These are phyloP conservation scores for Notolabrus celidotus DNA, from an alignment of 2,797 vertebrate genomes.

Conservation along the genomic window DNA sequence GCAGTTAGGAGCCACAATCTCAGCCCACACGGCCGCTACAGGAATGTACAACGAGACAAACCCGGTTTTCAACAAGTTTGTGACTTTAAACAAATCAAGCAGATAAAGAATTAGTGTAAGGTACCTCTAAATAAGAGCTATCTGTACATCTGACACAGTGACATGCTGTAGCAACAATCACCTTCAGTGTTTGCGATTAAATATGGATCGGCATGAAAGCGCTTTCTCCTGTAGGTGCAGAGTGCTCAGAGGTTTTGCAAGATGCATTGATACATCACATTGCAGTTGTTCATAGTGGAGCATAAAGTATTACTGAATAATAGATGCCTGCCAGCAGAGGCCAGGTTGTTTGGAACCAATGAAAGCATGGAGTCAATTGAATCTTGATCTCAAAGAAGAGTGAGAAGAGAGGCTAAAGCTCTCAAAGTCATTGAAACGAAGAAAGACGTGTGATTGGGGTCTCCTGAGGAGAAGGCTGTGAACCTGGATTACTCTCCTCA, in stretches of 20 bases:
- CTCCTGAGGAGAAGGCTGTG: background rate
- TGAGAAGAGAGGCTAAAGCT: background rate
- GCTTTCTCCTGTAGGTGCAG: conserved; percentile 10
- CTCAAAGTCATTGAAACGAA: conserved; percentile 5
- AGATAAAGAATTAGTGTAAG: background rate
- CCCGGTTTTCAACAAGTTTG: conserved; percentile 36
- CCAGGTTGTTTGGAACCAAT: conserved; percentile 2
- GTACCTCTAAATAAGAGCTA: background rate
- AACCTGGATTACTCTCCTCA: conserved; percentile 8
- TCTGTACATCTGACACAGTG: background rate
- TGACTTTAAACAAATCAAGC: conserved; percentile 19
- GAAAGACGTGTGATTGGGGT: background rate
- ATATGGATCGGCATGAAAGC: conserved; percentile 9
- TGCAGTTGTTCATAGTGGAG: conserved; percentile 10
- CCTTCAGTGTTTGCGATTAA: conserved; percentile 16
- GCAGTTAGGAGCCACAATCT: conserved; percentile 70
- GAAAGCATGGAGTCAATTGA: conserved; percentile 23
- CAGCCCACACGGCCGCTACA: conserved; percentile 62
- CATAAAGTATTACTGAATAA: conserved; percentile 45
- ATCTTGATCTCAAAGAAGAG: conserved; percentile 18
- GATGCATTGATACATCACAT: conserved; percentile 12
- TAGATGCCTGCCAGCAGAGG: conserved; percentile 26
- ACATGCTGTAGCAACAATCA: background rate
- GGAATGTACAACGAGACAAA: conserved; percentile 61
- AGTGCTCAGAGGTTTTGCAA: conserved; percentile 8